Conservation (phyloP, 2,888 invertebrate genomes). For the Mythimna ferrago region DNA sequence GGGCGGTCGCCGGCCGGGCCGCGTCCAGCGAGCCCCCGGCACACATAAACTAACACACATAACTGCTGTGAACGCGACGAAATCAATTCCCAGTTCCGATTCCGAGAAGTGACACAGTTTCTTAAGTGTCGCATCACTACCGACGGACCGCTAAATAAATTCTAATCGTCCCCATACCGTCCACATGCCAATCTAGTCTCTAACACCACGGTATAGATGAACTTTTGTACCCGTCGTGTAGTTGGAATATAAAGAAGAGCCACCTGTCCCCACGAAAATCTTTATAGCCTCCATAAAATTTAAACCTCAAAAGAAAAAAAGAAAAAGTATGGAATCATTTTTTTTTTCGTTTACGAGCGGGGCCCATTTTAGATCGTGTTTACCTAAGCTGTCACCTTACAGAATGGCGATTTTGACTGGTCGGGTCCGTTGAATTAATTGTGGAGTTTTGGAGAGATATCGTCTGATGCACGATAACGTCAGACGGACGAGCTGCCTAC, state of each 20-base stretch:
- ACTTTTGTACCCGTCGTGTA: constrained; percentile 78
- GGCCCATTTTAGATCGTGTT: constrained; percentile 89
- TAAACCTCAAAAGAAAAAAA: constrained; percentile 88
- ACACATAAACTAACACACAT: constrained; percentile 87
- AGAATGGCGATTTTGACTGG: constrained; percentile 90
- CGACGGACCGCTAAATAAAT: constrained; percentile 89
- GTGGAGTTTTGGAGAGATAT: constrained; percentile 87
- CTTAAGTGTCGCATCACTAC: constrained; percentile 90
- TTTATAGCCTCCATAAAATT: constrained; percentile 90
- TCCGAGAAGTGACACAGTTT: constrained; percentile 90
- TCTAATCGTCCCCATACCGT: constrained; percentile 78
- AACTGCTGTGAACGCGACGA: constrained; percentile 88
- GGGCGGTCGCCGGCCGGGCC: constrained; percentile 57
- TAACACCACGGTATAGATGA: constrained; percentile 80
- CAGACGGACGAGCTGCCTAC: constrained; percentile 77
- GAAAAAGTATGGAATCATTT: constrained; percentile 82
- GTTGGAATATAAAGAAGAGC: constrained; percentile 89
- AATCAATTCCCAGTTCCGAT: constrained; percentile 90
- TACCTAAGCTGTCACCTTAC: constrained; percentile 90
- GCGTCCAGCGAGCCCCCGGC: constrained; percentile 62
- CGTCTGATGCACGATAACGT: constrained; percentile 86
- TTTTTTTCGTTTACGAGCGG: constrained; percentile 83
- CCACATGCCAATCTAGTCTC: constrained; percentile 85
- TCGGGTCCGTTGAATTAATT: constrained; percentile 87
- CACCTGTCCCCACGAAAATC: constrained; percentile 90